Percentiles rank a stretch among this genome's conserved stretches.
Conservation (phyloP, 2,797 vertebrate species). For the Erpetoichthys calabaricus region DNA sequence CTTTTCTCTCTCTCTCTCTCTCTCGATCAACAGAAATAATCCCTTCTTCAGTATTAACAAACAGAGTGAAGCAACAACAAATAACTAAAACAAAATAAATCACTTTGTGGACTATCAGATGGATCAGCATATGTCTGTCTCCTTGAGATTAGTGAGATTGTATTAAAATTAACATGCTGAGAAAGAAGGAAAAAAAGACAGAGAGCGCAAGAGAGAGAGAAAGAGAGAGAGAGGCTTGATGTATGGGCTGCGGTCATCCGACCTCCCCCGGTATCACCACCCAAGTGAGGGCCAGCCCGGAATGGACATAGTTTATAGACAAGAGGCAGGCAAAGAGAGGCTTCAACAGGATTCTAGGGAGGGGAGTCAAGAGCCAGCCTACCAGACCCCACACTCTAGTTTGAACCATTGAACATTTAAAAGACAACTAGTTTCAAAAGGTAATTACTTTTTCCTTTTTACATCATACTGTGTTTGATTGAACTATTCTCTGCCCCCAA, state of each 20-base stretch:
- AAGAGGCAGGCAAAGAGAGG: conserved; percentile 40
- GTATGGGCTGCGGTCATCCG: conserved; percentile 38
- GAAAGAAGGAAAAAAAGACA: conserved; percentile 28
- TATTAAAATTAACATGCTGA: conserved; percentile 53
- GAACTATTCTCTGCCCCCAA: no score
- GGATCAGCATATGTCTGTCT: conserved; percentile 56
- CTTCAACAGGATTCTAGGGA: conserved; percentile 39
- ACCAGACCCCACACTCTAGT: conserved; percentile 26
- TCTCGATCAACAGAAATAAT: conserved; percentile 46
- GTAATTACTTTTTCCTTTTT: background rate
- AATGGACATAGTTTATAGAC: conserved; percentile 22
- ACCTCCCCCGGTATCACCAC: conserved; percentile 35
- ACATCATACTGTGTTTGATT: no score
- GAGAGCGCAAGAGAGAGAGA: conserved; percentile 30
- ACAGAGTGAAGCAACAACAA: conserved; percentile 23
- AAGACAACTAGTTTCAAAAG: conserved; percentile 3
- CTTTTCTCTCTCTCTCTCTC: conserved; percentile 14
- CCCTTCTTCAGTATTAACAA: conserved; percentile 47
- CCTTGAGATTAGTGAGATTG: conserved; percentile 57
- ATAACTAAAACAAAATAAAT: conserved; percentile 36
- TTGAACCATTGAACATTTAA: background rate
- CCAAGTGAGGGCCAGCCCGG: conserved; percentile 33
- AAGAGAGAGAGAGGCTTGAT: conserved; percentile 34
- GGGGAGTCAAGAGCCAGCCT: conserved; percentile 30
- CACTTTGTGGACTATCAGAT: conserved; percentile 55